Evolutionary conservation across 2,888 invertebrate genomes (phyloP).

Genomic region (Coremacera marginata): DNA sequence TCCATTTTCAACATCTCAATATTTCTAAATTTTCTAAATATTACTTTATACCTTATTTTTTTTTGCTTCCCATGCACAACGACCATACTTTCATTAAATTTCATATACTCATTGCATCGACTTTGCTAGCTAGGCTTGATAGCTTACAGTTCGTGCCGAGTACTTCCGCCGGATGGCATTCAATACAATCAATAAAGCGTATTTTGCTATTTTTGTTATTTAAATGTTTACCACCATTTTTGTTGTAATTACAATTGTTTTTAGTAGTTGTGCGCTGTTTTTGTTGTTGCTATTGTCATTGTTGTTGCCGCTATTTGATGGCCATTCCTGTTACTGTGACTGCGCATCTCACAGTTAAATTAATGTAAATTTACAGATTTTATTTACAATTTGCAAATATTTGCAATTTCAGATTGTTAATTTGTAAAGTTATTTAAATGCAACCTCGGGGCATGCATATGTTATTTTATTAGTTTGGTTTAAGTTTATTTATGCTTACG

Average conservation of each 20-base stretch:
- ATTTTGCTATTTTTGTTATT: constrained; percentile 1
- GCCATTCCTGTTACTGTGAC: neutral
- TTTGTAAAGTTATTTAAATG: constrained; percentile 29
- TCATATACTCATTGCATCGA: too few relatives aligned
- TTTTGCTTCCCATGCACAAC: too few relatives aligned
- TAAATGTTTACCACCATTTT: neutral
- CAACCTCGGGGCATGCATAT: constrained; percentile 4
- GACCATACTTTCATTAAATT: too few relatives aligned
- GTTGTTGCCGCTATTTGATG: neutral
- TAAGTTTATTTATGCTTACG: too few relatives aligned
- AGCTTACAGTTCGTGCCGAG: too few relatives aligned
- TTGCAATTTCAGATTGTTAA: constrained; percentile 26
- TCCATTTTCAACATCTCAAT: too few relatives aligned
- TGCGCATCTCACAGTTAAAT: constrained; percentile 13
- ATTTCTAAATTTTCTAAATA: too few relatives aligned
- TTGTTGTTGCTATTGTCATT: neutral
- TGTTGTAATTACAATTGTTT: neutral
- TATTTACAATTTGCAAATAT: constrained; percentile 26
- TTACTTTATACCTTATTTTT: too few relatives aligned
- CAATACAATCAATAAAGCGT: neutral
- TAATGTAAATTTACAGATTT: constrained; percentile 27
- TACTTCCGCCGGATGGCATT: too few relatives aligned
- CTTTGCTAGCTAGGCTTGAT: too few relatives aligned
- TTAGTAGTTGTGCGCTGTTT: neutral
- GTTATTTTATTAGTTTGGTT: constrained; percentile 21